phyloP scores from a whole-genome alignment of 2,888 invertebrate species.

The Dicroscelio sp. region DNA sequence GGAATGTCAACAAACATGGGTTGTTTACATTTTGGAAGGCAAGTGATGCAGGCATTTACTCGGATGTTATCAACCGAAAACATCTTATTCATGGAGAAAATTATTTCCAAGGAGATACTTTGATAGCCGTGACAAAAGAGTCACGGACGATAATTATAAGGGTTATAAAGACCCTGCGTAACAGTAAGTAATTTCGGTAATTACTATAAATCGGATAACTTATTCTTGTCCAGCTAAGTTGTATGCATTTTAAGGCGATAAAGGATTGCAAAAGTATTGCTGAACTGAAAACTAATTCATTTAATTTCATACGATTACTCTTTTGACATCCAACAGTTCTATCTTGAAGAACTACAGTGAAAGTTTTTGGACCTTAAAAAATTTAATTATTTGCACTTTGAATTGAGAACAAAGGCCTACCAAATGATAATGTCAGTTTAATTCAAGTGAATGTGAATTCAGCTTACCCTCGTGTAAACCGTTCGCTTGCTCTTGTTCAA shows the following conservation, averaged over 20 bases:
- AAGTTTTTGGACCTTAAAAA: conserved; percentile 59
- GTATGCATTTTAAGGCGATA: neutral
- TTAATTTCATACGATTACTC: conserved; percentile 60
- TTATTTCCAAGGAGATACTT: conserved; percentile 40
- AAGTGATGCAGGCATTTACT: conserved; percentile 46
- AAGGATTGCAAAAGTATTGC: neutral
- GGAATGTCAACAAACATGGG: conserved; percentile 62
- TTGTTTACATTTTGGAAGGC: conserved; percentile 66
- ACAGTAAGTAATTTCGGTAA: neutral
- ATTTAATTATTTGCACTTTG: conserved; percentile 74
- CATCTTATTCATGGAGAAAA: conserved; percentile 68
- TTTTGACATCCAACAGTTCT: neutral
- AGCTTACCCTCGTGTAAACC: conserved; percentile 74
- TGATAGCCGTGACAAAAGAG: conserved; percentile 38
- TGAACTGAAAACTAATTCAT: conserved; percentile 39
- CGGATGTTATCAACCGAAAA: conserved; percentile 50
- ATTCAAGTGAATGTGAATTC: conserved; percentile 74
- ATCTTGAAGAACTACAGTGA: conserved; percentile 36
- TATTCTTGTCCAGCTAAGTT: conserved; percentile 6
- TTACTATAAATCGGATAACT: conserved; percentile 39
- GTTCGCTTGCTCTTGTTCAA: conserved; percentile 72
- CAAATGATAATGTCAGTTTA: conserved; percentile 78
- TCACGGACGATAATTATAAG: conserved; percentile 41
- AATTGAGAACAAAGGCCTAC: conserved; percentile 72
- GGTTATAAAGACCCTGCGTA: conserved; percentile 33